Base-by-base conservation (phyloP, 2,113 vertebrate genomes). In the Nipponia nippon region DNA sequence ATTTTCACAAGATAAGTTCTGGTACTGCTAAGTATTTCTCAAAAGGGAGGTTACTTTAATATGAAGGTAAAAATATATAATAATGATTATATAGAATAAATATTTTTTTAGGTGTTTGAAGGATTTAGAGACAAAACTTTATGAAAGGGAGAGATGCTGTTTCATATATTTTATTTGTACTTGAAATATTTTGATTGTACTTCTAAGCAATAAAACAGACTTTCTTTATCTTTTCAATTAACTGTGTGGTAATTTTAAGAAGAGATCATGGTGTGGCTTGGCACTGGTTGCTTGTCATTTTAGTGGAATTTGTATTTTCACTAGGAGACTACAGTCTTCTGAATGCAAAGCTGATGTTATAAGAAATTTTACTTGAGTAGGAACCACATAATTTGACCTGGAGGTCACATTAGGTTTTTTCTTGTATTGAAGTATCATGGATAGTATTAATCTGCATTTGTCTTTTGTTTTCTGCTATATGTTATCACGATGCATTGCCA, bases 361-460 rank as follows among this genome's bases (percentile, higher is more conserved):
- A 84, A 87, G 56, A 87, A 65, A 46, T 85, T 92, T 92, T 86
- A 3, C 42, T 36, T 75, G 20, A 67, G 63, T 53, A 63, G 5
- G 29, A 58, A 76, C 17, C 23, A 32, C 1, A 1, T 70, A 65
- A 42, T 77, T 88, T 95, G 87, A 78, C 90, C 84, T 71, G 42
- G 22, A 93, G 63, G 22, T 77, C 72, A 80, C 55, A 14, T 15
- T 40, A 52, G 18, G 11, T 65, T 92, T 72, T 69, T 61, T 66
- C 82, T 91, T 97, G 14, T 72, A 58, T 69, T 87, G 25, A 47
- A 82, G 89, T 94, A 32, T 83, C 73, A 79, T 52, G 38, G 40
- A 46, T 87, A 56, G 10, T 86, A 85, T 97, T 96, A 97, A 89
- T 93, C 84, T 89, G 46, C 87, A 77, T 67, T 97, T 97, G 83